Evolutionary conservation across 92 coral and sea anemone genomes (phyloP), one percentile per base, ranked within the genome.

Genomic region (Scolanthus callimorphus): DNA sequence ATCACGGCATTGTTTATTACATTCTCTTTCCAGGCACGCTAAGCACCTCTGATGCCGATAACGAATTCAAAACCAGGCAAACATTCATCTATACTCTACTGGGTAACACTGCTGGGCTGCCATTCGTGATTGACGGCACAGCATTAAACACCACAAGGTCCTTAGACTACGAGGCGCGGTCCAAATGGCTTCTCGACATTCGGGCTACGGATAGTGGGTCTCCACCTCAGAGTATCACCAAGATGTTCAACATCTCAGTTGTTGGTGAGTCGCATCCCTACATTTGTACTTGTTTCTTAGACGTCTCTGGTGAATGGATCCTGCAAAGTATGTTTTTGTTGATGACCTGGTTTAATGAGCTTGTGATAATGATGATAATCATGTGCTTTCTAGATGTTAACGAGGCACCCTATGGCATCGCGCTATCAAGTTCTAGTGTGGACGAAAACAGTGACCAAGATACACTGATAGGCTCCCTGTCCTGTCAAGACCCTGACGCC

Each of bases 21-120:
- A n/a, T n/a, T n/a, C n/a, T n/a, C n/a, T 34, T 9, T 50, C 29
- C 57, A 90, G 97, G 90, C 9, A 74, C 92, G 0, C 63, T 90
- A 22, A 69, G 78, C 11, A 90, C 97, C 45, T 53, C 70, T 48
- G 97, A 90, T 45, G 95, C 97, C 3, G 97, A 90, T 67, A 90
- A 90, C 62, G 70, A 79, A 37, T 68, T 39, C 28, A 39, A 60
- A 31, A 54, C 57, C 59, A 63, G 88, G 25, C 97, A 90, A 63
- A 60, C 37, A 4, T 90, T 90, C 51, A 58, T 63, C 10, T 90
- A 90, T 65, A 67, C 60, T 2, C 61, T 82, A 31, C 31, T 63
- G 22, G 83, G 79, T 2, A 17, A 41, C 50, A 60, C 85, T 52
- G 67, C 74, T 74, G 78, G 74, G 4, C 62, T 86, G 20, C 97